phyloP scores from a whole-genome alignment of 2,797 vertebrate genomes.

The Erithacus rubecula region DNA sequence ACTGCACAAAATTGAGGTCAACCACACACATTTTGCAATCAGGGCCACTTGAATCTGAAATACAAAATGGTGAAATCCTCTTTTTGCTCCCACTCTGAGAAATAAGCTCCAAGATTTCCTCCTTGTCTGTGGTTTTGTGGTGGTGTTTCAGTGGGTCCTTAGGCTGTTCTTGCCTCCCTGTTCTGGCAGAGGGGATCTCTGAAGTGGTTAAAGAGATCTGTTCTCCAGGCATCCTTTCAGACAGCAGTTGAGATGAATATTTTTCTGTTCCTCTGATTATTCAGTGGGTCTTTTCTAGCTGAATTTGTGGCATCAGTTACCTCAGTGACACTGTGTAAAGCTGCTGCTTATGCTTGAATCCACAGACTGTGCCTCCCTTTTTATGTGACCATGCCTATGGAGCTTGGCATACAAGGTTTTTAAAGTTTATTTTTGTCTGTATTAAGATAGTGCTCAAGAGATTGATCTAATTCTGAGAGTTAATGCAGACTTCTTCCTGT shows the following conservation, averaged over 20 bases:
- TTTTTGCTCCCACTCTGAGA: not conserved
- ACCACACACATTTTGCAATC: not conserved
- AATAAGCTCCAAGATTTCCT: not conserved
- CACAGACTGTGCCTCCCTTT: not conserved
- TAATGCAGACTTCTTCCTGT: not conserved
- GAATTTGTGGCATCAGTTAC: not conserved
- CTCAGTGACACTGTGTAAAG: not conserved
- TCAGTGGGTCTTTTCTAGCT: not conserved
- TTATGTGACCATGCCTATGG: not conserved
- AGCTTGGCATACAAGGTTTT: not conserved
- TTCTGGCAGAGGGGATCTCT: not conserved
- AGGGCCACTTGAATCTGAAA: not conserved
- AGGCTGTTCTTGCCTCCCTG: not conserved
- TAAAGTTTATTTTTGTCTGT: not conserved
- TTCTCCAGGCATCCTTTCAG: not conserved
- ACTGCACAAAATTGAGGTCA: conserved; percentile 30
- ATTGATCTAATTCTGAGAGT: not conserved
- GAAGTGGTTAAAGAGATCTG: not conserved
- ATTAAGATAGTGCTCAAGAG: not conserved
- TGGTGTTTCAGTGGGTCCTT: not conserved
- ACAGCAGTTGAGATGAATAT: not conserved
- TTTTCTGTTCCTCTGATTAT: not conserved
- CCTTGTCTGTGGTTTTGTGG: not conserved
- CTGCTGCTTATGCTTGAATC: not conserved
- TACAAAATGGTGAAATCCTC: not conserved